Evolutionary conservation across 2,888 invertebrate species (phyloP).

Genomic region (Heliconius erato): DNA sequence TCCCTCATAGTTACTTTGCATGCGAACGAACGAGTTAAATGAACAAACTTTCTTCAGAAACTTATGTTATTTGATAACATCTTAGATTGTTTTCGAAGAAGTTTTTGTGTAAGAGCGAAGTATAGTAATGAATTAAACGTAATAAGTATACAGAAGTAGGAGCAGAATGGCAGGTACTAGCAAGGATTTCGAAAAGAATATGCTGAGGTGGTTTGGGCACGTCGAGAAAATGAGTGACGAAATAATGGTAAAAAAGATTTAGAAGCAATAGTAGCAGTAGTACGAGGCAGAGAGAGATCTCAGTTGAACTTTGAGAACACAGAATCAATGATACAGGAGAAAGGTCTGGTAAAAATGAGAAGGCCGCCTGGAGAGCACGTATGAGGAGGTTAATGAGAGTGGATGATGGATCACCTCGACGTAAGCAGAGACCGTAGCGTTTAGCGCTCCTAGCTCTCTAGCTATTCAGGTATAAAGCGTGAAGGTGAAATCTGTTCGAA

Average conservation of each 20-base stretch:
- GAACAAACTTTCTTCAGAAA: slow-evolving; percentile 20
- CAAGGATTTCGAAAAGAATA: too few relatives aligned
- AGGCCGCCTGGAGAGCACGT: too few relatives aligned
- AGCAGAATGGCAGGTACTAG: too few relatives aligned
- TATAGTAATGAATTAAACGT: neutral
- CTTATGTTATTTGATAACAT: slow-evolving; percentile 17
- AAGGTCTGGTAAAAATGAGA: neutral
- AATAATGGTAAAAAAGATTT: too few relatives aligned
- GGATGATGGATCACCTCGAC: neutral
- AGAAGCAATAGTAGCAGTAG: too few relatives aligned
- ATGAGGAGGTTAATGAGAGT: neutral
- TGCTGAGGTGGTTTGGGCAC: too few relatives aligned
- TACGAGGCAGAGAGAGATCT: too few relatives aligned
- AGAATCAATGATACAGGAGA: neutral
- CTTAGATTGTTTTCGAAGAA: slow-evolving; percentile 8
- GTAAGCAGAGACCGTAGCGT: neutral
- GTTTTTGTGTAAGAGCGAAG: neutral
- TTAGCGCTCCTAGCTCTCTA: neutral
- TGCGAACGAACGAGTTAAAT: slow-evolving; percentile 1
- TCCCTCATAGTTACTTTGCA: slow-evolving; percentile 6
- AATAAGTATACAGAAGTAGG: too few relatives aligned
- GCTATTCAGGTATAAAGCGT: neutral
- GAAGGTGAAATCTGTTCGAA: neutral
- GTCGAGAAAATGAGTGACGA: too few relatives aligned
- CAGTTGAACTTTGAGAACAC: too few relatives aligned